Evolutionary conservation across 2,113 vertebrate species (phyloP), one percentile per base, ranked within the genome.

Genomic region (Neopipo cinnamomea): DNA sequence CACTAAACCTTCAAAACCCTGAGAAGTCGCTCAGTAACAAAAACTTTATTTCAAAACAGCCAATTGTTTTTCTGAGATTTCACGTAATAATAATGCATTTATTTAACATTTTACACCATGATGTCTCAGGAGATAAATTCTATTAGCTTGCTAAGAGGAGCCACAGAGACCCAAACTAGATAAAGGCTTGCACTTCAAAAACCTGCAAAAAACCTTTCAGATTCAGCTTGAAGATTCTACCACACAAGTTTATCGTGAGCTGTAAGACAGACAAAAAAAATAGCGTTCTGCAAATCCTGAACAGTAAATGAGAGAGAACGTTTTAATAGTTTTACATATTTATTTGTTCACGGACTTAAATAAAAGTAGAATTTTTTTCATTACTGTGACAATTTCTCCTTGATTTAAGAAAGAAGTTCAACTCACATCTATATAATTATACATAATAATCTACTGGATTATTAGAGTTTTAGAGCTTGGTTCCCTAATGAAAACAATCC

Each of bases 401-500:
- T 14, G 16, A n/a, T 33, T 9, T 9, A 15, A 70, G 9, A 24
- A 42, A 39, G 20, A 59, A 31, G 58, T 66, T 83, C 63, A 77
- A 37, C 42, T n/a, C 56, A 37, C 46, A 74, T 58, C 50, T 37
- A 55, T 49, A 59, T 46, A 76, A 46, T 11, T 50, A 30, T 10
- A 87, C 10, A 5, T 35, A 78, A 89, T 42, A 59, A 78, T 58
- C 53, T 49, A 63, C 23, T 63, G 82, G 30, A 72, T 71, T 91
- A 67, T 63, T 77, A 56, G 4, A 59, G 70, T 21, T 78, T 44
- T 67, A 72, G 35, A n/a, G n/a, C 35, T 95, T 88, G 39, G 35
- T 89, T 74, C 68, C 59, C 73, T 76, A 66, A 81, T 41, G 56
- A 91, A 95, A 93, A 94, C 47, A 94, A 91, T 35, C 42, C 41